phyloP scores from a whole-genome alignment of 2,888 invertebrate genomes.

The Lasius fuliginosus region DNA sequence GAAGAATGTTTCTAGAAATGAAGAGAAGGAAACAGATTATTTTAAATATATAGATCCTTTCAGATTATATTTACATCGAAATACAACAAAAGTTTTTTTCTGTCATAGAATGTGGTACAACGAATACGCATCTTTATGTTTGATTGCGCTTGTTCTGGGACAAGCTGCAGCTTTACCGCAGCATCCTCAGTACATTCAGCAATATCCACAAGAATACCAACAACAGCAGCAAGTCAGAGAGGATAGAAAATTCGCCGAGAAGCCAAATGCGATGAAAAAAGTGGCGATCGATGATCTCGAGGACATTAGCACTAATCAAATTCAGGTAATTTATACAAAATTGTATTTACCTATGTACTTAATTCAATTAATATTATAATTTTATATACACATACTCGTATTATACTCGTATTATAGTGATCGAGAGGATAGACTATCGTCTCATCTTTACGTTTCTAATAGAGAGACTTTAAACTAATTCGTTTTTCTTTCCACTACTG shows the following conservation, averaged over 20 bases:
- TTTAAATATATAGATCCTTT: neutral
- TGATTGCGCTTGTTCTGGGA: constrained; percentile 89
- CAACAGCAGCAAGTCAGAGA: constrained; percentile 87
- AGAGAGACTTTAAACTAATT: neutral
- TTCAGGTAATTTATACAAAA: constrained; percentile 86
- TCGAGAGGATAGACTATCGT: neutral
- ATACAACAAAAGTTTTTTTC: neutral
- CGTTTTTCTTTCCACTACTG: neutral
- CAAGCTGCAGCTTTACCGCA: constrained; percentile 82
- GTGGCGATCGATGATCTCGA: constrained; percentile 94
- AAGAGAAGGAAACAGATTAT: neutral
- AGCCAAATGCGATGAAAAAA: constrained; percentile 96
- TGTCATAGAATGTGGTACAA: constrained; percentile 88
- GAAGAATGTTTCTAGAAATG: neutral
- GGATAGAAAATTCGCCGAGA: constrained; percentile 95
- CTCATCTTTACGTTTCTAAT: neutral
- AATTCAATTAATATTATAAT: neutral
- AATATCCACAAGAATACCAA: constrained; percentile 77
- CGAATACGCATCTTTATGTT: constrained; percentile 90
- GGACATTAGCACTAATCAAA: constrained; percentile 93
- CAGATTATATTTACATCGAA: neutral
- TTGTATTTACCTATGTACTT: neutral
- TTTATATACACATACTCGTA: neutral
- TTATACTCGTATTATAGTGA: too few species aligned
- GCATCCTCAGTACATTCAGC: constrained; percentile 83